Conservation (phyloP, 1,140 invertebrate genomes). For the Drosophila varians region DNA sequence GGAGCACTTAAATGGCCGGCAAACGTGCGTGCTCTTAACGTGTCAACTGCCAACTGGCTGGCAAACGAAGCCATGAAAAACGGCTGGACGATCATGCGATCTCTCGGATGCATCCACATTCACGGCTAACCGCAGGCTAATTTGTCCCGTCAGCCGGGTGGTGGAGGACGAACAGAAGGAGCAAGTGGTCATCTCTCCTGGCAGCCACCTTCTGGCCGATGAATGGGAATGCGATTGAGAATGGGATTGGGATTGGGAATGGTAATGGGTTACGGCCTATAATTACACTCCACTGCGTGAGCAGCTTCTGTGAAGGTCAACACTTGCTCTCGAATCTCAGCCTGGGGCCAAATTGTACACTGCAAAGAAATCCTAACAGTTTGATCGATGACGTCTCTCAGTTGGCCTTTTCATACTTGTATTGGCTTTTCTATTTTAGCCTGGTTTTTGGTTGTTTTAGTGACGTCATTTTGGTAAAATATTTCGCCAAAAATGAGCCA, state of each 20-base stretch:
- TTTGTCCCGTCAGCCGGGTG: constrained; percentile 43
- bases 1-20: constrained; percentile 52
- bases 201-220: constrained; percentile 52
- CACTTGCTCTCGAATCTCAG: constrained; percentile 13
- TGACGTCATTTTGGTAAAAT: constrained; percentile 21
- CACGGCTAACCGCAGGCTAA: constrained; percentile 70
- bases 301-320: constrained; percentile 23
- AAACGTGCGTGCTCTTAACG: constrained; percentile 75
- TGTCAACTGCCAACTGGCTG: constrained; percentile 59
- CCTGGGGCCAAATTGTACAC: background rate
- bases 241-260: constrained; percentile 1
- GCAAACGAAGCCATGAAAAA: constrained; percentile 54
- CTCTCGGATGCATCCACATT: constrained; percentile 38
- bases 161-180: background rate
- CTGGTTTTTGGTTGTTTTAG: constrained; percentile 1
- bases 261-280: constrained; percentile 20
- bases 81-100: constrained; percentile 47
- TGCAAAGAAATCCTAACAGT: background rate
- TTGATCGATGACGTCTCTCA: constrained; percentile 11
- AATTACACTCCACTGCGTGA: constrained; percentile 42
- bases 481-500: constrained; percentile 7
- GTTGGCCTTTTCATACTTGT: constrained; percentile 18
- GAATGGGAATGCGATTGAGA: constrained; percentile 27
- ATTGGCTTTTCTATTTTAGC: constrained; percentile 16
- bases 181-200: constrained; percentile 10